Base-by-base conservation (phyloP, 1,140 invertebrate genomes). In the Maconellicoccus hirsutus region DNA sequence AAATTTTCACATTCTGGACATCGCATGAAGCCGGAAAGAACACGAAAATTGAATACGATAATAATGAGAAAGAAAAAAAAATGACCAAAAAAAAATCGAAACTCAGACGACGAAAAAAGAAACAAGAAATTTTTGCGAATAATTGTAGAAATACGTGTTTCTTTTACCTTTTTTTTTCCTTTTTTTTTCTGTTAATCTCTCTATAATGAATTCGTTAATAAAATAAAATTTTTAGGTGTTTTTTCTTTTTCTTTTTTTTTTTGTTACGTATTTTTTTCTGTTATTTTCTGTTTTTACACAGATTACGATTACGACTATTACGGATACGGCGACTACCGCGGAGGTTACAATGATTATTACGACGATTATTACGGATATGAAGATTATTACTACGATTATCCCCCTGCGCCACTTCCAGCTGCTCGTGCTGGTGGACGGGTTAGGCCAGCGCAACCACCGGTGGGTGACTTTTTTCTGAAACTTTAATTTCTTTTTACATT, bases 221-320 rank as follows among this genome's bases (percentile, higher is more conserved):
- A 33, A 33, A 33, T 33, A 33, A 33, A 33, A 6, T 33, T 33
- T 33, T 33, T 33, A 6, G 12, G 3, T 6, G 29, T 33, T 33
- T 33, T 33, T 33, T 33, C 12, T 70, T 42, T 72, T 16, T 59
- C 21, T 22, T 59, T 59, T 59, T 59, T 59, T 59, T 59, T n/a
- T 23, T 66, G 61, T 66, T 66, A 66, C 61, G 61, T 22, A 66
- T 66, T 66, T 66, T 66, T 66, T 25, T 66, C 10, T 66, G 61
- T 22, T 3, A 33, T 33, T 33, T 33, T 33, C 29, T 33, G n/a
- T 66, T 66, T 66, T 66, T 22, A 12, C 4, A 66, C 61, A 66
- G 61, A 66, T 66, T 66, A 66, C 61, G 61, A 66, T 66, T 66
- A 66, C 25, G 61, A 66, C 21, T 66, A 66, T 66, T 66, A 66